Conservation (phyloP, 2,113 vertebrate genomes). For the Pontoporia blainvillei region DNA sequence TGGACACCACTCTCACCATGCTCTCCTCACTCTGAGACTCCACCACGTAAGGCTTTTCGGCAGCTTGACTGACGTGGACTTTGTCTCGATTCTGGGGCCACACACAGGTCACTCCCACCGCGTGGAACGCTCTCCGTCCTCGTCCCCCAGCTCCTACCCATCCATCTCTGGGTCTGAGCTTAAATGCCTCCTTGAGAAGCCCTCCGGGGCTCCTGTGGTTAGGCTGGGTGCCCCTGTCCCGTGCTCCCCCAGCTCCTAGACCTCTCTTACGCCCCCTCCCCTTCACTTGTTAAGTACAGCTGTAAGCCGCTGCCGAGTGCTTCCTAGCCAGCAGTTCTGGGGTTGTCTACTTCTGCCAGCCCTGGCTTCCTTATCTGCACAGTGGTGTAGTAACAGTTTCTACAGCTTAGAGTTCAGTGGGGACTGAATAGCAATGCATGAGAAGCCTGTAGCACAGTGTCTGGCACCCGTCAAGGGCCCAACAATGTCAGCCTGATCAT, state of each 20-base stretch:
- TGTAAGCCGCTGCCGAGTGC: accelerated
- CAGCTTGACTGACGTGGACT: accelerated
- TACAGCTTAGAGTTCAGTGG: not conserved
- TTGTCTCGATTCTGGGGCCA: accelerated
- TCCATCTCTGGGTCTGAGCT: too few species aligned
- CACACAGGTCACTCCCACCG: not conserved
- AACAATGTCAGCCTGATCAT: accelerated
- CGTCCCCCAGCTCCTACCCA: not conserved
- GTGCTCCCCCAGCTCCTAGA: accelerated
- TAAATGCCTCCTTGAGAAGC: not conserved
- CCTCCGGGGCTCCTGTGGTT: accelerated
- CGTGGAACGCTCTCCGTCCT: accelerated
- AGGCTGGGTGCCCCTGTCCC: not conserved
- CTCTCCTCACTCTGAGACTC: not conserved
- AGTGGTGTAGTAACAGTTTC: accelerated
- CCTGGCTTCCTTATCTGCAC: too few species aligned
- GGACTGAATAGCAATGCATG: accelerated
- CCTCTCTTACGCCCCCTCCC: not conserved
- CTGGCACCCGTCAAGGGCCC: not conserved
- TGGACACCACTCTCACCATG: accelerated
- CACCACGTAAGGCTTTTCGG: accelerated
- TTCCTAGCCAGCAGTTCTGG: accelerated
- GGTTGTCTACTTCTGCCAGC: not conserved
- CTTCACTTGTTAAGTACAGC: accelerated
- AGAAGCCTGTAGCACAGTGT: accelerated